These are phyloP conservation scores for Leptopilina clavipes DNA, from an alignment of 1,140 invertebrate species.

Conservation along the genomic window DNA sequence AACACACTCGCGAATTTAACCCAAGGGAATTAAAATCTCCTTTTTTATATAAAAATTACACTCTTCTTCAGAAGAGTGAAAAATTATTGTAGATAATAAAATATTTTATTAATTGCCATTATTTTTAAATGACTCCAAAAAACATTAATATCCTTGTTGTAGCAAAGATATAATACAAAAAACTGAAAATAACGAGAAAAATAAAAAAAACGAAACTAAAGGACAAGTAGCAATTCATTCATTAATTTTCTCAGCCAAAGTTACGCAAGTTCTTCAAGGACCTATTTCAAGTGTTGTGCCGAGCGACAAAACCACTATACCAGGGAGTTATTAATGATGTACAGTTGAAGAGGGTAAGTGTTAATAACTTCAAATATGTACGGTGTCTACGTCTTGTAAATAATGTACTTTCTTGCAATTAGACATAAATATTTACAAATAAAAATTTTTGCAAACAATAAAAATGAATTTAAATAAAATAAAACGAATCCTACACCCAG, in stretches of 20 bases:
- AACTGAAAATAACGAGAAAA: not conserved
- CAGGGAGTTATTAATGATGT: conserved; percentile 18
- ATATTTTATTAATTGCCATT: no score
- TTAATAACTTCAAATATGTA: conserved; percentile 26
- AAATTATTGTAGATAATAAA: no score
- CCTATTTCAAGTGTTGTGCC: conserved; percentile 49
- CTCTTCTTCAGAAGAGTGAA: not conserved
- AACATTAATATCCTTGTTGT: no score
- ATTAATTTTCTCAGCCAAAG: conserved; percentile 60
- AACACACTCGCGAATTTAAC: no score
- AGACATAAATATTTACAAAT: not conserved
- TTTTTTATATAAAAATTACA: not conserved
- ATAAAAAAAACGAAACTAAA: conserved; percentile 22
- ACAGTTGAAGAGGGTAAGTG: conserved; percentile 28
- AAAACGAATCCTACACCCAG: no score
- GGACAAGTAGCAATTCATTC: conserved; percentile 58
- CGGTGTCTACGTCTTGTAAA: conserved; percentile 14
- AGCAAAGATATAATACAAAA: not conserved
- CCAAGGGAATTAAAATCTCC: no score
- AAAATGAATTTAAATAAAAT: not conserved
- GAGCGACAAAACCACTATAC: conserved; percentile 7
- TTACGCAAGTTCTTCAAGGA: conserved; percentile 45
- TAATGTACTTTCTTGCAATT: not conserved
- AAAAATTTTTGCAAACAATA: not conserved
- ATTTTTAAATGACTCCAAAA: no score